Percentiles rank a stretch among this genome's conserved stretches.
Conservation (phyloP, 2,888 invertebrate species). For the Papilio demoleus region DNA sequence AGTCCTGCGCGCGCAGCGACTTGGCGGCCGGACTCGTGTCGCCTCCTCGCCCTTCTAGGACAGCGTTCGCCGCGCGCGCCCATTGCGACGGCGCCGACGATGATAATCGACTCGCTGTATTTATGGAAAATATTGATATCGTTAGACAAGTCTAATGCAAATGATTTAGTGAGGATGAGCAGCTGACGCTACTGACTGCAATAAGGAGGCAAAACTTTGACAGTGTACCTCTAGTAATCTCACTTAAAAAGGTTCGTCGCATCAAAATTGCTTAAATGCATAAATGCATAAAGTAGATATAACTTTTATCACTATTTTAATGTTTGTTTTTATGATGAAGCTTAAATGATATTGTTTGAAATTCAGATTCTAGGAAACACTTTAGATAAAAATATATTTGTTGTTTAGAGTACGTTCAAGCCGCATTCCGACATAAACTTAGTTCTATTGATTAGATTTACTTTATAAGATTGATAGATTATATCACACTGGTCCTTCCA, state of each 20-base stretch:
- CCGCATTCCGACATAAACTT: too few species aligned
- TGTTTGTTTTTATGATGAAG: background rate
- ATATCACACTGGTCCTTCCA: background rate
- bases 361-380: background rate
- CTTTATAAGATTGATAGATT: background rate
- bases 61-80: constrained; percentile 49
- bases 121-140: constrained; percentile 21
- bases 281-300: background rate
- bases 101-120: constrained; percentile 66
- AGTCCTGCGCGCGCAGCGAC: constrained; percentile 63
- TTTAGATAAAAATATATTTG: background rate
- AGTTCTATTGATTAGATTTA: background rate
- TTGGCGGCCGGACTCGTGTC: constrained; percentile 64
- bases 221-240: background rate
- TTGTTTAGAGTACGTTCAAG: background rate
- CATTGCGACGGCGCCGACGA: constrained; percentile 74
- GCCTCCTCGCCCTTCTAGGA: constrained; percentile 50
- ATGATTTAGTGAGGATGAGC: background rate
- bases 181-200: too few species aligned
- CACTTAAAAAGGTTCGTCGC: background rate
- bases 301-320: background rate
- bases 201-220: background rate
- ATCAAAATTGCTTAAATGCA: too few species aligned
- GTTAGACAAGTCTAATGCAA: background rate
- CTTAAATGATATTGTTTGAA: background rate